Percentiles rank a stretch among this genome's conserved stretches.
These are phyloP conservation scores for Tauraco erythrolophus DNA, from an alignment of 2,113 vertebrate genomes.

Conservation along the genomic window DNA sequence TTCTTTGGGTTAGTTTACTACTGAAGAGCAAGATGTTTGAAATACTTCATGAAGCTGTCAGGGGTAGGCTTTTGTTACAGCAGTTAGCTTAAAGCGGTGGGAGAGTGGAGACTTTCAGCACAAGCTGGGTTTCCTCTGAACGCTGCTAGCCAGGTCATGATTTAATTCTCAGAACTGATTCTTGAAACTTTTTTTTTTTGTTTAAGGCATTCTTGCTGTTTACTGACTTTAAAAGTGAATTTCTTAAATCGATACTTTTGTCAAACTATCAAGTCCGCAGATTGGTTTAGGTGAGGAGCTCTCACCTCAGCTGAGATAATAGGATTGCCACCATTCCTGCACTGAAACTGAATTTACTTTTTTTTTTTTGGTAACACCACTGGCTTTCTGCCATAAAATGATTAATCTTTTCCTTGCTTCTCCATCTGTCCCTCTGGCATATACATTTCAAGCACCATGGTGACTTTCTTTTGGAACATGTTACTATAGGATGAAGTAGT, in stretches of 20 bases:
- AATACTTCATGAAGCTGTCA: neutral
- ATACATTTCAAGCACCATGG: neutral
- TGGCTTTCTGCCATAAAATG: conserved; percentile 50
- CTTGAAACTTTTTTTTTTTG: neutral
- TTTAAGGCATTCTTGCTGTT: neutral
- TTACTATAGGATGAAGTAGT: conserved; percentile 35
- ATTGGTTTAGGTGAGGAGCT: neutral
- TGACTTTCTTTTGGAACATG: conserved; percentile 28
- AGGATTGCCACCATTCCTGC: neutral
- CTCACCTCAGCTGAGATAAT: neutral
- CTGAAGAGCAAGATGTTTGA: neutral
- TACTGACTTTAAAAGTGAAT: neutral
- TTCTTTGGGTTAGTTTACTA: neutral
- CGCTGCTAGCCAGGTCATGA: neutral
- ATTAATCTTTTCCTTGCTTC: conserved; percentile 66
- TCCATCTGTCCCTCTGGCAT: conserved; percentile 62
- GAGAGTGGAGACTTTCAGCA: neutral
- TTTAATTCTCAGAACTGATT: neutral
- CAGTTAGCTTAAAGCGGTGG: neutral
- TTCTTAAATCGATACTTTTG: neutral
- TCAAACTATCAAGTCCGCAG: neutral
- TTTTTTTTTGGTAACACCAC: neutral
- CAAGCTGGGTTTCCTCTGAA: neutral
- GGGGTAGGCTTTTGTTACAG: neutral
- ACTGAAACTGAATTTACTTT: neutral